These are phyloP conservation scores for Corythornis madagascariensis DNA, from an alignment of 2,113 vertebrate species.

Conservation along the genomic window DNA sequence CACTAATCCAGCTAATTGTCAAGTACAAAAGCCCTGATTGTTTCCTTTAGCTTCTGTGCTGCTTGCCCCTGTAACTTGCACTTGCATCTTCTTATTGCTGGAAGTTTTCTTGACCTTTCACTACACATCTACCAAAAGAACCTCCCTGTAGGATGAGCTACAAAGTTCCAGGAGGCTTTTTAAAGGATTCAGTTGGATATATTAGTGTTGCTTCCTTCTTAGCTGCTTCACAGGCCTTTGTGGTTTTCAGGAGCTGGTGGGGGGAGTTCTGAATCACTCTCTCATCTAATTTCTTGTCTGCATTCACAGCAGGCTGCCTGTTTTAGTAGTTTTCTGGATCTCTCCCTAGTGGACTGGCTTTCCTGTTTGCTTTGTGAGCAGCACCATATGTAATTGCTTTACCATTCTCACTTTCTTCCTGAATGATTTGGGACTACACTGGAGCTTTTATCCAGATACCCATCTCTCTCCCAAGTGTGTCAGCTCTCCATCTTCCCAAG, in stretches of 20 bases:
- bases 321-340: slow-evolving; percentile 33
- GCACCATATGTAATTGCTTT: slow-evolving; percentile 47
- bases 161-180: background rate
- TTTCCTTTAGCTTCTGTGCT: background rate
- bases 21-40: background rate
- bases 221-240: background rate
- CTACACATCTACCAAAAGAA: background rate
- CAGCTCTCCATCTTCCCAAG: background rate
- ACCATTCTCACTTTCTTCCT: slow-evolving; percentile 38
- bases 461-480: background rate
- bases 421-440: background rate
- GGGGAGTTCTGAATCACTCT: background rate
- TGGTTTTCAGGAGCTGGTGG: background rate
- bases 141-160: background rate
- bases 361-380: slow-evolving; percentile 48
- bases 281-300: background rate
- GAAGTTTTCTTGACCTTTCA: background rate
- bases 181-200: background rate
- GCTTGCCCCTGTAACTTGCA: background rate
- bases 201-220: background rate
- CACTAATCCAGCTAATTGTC: background rate
- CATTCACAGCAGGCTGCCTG: slow-evolving; percentile 38
- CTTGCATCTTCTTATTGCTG: background rate
- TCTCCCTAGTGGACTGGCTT: slow-evolving; percentile 39
- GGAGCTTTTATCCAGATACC: background rate